Conservation (phyloP, 2,113 vertebrate genomes). For the Muntiacus reevesi region DNA sequence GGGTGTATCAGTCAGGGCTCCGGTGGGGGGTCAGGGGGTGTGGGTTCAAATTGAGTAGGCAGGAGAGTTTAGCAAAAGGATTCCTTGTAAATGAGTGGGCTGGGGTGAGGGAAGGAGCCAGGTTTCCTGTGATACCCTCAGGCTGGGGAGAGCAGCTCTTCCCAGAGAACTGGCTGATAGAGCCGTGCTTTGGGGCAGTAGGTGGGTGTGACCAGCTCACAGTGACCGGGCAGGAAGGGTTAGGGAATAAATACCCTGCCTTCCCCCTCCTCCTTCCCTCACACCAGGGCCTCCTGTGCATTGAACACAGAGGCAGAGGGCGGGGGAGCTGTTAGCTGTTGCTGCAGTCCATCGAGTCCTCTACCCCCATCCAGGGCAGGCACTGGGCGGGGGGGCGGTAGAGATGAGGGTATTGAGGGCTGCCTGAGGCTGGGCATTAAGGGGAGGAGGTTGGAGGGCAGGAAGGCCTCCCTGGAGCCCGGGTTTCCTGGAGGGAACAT, state of each 20-base stretch:
- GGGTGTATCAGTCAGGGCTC: background rate
- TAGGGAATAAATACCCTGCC: background rate
- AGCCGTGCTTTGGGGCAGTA: background rate
- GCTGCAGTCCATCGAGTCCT: rapidly evolving
- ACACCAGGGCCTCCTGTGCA: background rate
- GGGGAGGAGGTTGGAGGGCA: background rate
- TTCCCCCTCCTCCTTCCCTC: background rate
- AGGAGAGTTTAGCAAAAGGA: background rate
- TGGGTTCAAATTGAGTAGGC: background rate
- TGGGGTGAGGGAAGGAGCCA: background rate
- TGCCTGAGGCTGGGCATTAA: background rate
- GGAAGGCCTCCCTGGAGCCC: background rate
- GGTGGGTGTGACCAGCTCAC: background rate
- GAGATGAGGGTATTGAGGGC: background rate
- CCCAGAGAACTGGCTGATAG: background rate
- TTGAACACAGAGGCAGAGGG: background rate
- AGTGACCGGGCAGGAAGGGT: background rate
- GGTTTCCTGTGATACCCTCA: rapidly evolving
- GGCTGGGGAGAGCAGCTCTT: background rate
- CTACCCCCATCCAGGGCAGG: background rate
- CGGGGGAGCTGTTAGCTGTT: background rate
- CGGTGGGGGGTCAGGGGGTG: background rate
- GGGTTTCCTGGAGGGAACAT: background rate
- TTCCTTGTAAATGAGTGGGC: background rate
- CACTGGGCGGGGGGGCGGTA: background rate